These are phyloP conservation scores for Trididemnum miniatum DNA, from an alignment of 23 tunicate species.

Conservation along the genomic window DNA sequence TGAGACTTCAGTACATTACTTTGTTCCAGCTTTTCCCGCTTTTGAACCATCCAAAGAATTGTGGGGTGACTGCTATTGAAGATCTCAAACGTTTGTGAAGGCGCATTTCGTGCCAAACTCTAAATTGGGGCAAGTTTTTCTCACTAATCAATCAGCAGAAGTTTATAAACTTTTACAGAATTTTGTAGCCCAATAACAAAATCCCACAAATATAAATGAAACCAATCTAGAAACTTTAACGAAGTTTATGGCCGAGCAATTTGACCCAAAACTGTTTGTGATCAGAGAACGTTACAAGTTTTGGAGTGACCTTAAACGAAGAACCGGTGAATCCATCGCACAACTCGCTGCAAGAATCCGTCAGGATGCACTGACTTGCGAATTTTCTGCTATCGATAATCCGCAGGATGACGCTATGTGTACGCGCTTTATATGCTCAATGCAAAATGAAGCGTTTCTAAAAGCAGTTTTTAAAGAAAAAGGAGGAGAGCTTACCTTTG, in stretches of 20 bases:
- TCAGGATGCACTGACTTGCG: conserved; percentile 45
- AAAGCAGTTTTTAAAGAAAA: conserved; percentile 44
- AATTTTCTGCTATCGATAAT: conserved; percentile 21
- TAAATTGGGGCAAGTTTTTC: conserved; percentile 25
- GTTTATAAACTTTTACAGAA: conserved; percentile 7
- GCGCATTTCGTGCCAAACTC: conserved; percentile 30
- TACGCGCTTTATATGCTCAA: conserved; percentile 50
- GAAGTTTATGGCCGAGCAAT: conserved; percentile 33
- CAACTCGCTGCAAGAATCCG: conserved; percentile 49
- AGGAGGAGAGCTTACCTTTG: conserved; percentile 35
- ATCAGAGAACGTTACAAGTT: conserved; percentile 38
- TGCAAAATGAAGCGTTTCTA: conserved; percentile 35
- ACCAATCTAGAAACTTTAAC: neutral
- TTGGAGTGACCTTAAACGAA: conserved; percentile 44
- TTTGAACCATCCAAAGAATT: conserved; percentile 32
- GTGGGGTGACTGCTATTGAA: conserved; percentile 19
- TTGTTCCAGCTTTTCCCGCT: conserved; percentile 16
- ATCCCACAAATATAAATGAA: conserved; percentile 15
- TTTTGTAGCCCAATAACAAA: neutral
- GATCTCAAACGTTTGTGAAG: conserved; percentile 21
- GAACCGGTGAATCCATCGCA: conserved; percentile 28
- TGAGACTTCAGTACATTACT: neutral
- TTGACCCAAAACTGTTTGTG: conserved; percentile 37
- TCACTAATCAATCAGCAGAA: conserved; percentile 18
- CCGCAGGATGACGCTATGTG: conserved; percentile 47